Base-by-base conservation (phyloP, 64 coral and sea anemone species). In the Catalaphyllia jardinei region DNA sequence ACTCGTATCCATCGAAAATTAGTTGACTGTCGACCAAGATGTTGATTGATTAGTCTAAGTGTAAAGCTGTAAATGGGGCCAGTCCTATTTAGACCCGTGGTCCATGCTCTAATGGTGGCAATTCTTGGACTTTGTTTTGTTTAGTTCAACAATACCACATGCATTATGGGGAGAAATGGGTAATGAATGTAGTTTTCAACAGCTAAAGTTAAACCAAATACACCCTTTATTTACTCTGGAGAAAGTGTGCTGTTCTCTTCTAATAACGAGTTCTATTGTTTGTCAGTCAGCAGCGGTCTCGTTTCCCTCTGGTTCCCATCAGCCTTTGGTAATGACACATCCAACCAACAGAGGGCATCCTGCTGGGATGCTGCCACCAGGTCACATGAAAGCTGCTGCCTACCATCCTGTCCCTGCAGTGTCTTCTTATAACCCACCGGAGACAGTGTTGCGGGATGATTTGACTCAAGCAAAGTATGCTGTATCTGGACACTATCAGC, bases 401-500 rank as follows among this genome's bases (percentile, higher is more conserved):
- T 10, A 49, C 63, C 62, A 33, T 24, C 63, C 81, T 13, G 81
- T 10, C 9, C 62, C 62, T 33, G 35, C 13, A 17, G 78, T 60
- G 12, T 28, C 31, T 65, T 46, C 30, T 46, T 29, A 83, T 6
- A 14, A 46, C 10, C 1, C 16, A 64, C 27, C 79, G 0, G 31
- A 20, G 14, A 39, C 35, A 69, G 31, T 29, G 46, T 12, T 30
- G 33, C 62, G 19, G 4, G 33, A 67, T 84, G 30, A 63, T 15
- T 6, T 20, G 15, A 13, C 81, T 49, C 62, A 28, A 46, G 3
- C 31, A 25, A 59, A 63, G 35, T 22, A 63, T 35, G 0, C 30
- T 64, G 60, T 82, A 31, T 19, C 79, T 82, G 59, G 60, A 64
- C 60, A 65, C 4, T 13, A 79, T 79, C 77, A 67, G 6, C 80